Evolutionary conservation across 2,888 invertebrate species (phyloP), one percentile per base, ranked within the genome.

Genomic region (Drosophila peninsularis): DNA sequence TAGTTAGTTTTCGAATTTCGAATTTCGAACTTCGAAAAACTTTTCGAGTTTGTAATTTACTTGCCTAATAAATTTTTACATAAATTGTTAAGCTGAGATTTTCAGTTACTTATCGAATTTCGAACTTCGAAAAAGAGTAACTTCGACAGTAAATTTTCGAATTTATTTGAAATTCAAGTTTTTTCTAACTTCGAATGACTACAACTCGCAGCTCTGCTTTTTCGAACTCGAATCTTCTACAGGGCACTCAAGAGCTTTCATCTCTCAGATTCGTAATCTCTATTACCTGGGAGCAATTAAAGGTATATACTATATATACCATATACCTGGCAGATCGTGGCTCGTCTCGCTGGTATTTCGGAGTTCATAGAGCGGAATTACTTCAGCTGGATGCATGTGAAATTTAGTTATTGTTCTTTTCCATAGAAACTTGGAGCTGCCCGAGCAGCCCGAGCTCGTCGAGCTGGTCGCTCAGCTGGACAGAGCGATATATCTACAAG

Each of bases 401-500:
- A 62, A 67, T 62, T 58, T 24, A 42, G 75, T 65, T 75, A 62
- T 76, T 72, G 69, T 72, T 65, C 72, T 72, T 76, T 75, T 75
- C 60, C 54, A 62, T 69, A 62, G 75, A 75, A 71, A 62, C 66
- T 45, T 71, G 56, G 39, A 39, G 37, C 62, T 54, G 30, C 10
- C 10, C 10, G 55, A 44, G 55, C 58, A 50, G 30, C 2, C 5
- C 10, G 30, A 9, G 60, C 30, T 54, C 30, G 36, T 32, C 24
- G 55, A 36, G 55, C 58, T 54, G 62, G 39, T 17, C 57, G 63
- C 75, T 69, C 77, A 81, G 77, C 75, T 75, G 80, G 71, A 80
- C 80, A 60, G 77, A 56, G 56, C 68, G 75, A 83, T 79, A 64
- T 77, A 81, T 80, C 82, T 71, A 78, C 50, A 64, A 77, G 81